Conservation (phyloP, 2,113 vertebrate genomes). For the Leuciscus idus region DNA sequence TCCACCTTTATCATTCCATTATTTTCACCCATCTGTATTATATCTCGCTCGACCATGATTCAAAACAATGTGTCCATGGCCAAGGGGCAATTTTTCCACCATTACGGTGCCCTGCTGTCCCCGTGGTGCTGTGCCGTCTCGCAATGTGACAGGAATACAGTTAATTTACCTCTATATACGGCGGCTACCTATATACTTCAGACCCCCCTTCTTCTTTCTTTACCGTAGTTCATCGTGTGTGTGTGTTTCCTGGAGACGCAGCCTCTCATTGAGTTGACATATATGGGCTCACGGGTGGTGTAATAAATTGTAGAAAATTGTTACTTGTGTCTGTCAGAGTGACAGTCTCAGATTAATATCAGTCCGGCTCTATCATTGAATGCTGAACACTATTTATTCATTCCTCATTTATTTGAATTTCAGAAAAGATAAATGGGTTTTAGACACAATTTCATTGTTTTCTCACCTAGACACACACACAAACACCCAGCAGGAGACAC, state of each 20-base stretch:
- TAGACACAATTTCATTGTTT: conserved; percentile 4
- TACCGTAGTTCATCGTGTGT: conserved; percentile 30
- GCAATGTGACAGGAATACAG: conserved; percentile 1
- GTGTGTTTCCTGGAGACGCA: conserved; percentile 9
- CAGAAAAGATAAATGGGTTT: conserved; percentile 7
- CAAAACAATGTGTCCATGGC: conserved; percentile 7
- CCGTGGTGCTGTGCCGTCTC: neutral
- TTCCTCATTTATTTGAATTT: conserved; percentile 13
- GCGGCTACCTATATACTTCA: conserved; percentile 6
- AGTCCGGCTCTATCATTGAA: conserved; percentile 48
- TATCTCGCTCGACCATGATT: neutral
- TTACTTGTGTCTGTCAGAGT: conserved; percentile 47
- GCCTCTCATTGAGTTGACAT: conserved; percentile 38
- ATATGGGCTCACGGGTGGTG: conserved; percentile 45
- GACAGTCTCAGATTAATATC: conserved; percentile 53
- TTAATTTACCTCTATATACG: conserved; percentile 24
- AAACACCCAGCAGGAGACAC: neutral
- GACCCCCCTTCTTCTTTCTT: conserved; percentile 15
- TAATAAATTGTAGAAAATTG: conserved; percentile 56
- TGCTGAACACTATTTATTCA: conserved; percentile 8
- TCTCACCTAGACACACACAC: neutral
- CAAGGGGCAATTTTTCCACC: conserved; percentile 20
- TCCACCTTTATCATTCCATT: conserved; percentile 21
- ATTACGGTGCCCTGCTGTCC: conserved; percentile 33
- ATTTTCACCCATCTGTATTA: conserved; percentile 26